Base-by-base conservation (phyloP, 2,888 invertebrate genomes). In the Oxycera nigricornis region DNA sequence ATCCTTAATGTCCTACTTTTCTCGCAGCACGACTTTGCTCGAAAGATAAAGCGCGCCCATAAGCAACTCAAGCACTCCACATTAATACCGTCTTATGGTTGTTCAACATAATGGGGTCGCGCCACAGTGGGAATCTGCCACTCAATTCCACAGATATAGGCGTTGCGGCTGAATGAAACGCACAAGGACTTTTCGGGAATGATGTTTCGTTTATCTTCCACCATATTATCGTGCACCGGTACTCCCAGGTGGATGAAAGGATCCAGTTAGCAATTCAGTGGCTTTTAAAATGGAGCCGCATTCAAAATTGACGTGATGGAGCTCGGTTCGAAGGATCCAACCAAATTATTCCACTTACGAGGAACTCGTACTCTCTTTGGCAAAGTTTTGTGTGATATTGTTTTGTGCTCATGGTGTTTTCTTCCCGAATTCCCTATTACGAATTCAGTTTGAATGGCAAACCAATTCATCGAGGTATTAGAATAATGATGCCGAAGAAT, bases 51-150 rank as follows among this genome's bases (percentile, higher is more conserved):
- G 73, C 46, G 73, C 73, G 75, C 52, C 75, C 75, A 75, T 75
- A 73, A 75, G 73, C 67, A 75, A 68, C 73, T 70, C 55, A 75
- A 73, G 75, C 73, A 75, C 75, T 75, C 75, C 67, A 73, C 72
- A 73, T 75, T 75, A 75, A 75, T 75, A 73, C 75, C 75, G 68
- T 73, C 75, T 75, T 75, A 75, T 75, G 68, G 75, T 65, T 73
- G 75, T 75, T 75, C 65, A 46, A 73, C 75, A 75, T 61, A 75
- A 75, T 75, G 73, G 68, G 73, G 70, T 57, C 73, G 73, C 46
- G 50, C 65, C 72, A 67, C 72, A 61, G 50, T 31, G 41, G 65
- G 39, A 65, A 20, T 39, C 24, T 24, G 20, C 55, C 22, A 17
- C 2, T 55, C 22, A 55, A 55, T 55, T 24, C 24, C 24, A 24